Percentiles rank a stretch among this genome's conserved stretches.
phyloP scores from a whole-genome alignment of 2,797 vertebrate genomes.

The Scarus forsteni region DNA sequence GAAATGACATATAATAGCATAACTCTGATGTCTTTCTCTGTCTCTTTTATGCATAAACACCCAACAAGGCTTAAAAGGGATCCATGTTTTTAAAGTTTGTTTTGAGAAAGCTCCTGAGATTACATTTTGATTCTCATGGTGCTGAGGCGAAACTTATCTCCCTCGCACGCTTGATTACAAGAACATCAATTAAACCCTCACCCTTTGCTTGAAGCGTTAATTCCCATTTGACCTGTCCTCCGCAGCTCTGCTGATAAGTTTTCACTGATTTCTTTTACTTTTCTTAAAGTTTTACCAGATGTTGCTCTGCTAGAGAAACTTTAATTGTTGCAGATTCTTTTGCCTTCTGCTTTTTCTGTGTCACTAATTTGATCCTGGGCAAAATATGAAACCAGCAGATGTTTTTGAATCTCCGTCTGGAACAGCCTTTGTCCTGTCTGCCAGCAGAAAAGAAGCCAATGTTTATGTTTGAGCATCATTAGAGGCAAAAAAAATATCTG shows the following conservation, averaged over 20 bases:
- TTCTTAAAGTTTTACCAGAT: constrained; percentile 29
- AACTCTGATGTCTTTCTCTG: no score
- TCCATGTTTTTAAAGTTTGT: constrained; percentile 29
- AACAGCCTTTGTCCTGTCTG: background rate
- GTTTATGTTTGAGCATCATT: constrained; percentile 3
- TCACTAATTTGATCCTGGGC: constrained; percentile 34
- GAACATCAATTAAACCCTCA: constrained; percentile 50
- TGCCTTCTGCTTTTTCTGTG: constrained; percentile 4
- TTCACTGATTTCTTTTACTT: constrained; percentile 19
- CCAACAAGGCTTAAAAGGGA: background rate
- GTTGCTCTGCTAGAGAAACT: constrained; percentile 4
- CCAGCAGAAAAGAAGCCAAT: background rate
- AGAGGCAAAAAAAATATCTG: background rate
- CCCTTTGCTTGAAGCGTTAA: constrained; percentile 35
- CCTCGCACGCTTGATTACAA: constrained; percentile 37
- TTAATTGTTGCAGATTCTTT: constrained; percentile 13
- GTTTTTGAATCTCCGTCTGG: constrained; percentile 15
- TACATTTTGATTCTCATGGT: constrained; percentile 16
- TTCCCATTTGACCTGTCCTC: constrained; percentile 60
- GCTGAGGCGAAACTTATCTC: constrained; percentile 42
- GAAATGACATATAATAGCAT: no score
- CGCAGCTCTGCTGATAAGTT: constrained; percentile 24
- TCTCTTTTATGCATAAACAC: no score
- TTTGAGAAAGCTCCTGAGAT: constrained; percentile 24
- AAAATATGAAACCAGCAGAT: constrained; percentile 26